Base-by-base conservation (phyloP, 1,140 invertebrate genomes). In the Leptoteleia sp. region DNA sequence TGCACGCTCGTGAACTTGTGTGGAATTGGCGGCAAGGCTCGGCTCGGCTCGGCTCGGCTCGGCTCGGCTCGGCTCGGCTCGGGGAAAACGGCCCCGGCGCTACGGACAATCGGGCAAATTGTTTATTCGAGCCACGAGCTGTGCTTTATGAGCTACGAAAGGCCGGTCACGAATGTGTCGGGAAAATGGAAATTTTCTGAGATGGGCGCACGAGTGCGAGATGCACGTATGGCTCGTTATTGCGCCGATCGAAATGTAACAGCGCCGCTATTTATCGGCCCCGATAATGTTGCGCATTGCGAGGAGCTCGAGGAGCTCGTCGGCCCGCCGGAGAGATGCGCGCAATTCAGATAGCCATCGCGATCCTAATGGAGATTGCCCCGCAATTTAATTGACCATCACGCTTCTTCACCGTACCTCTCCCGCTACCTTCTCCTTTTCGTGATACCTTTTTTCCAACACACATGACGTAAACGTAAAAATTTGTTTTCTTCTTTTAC, bases 1-100 rank as follows among this genome's bases (percentile, higher is more conserved):
- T 67, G 77, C 77, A 72, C 71, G 71, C 62, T 79, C 77, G 77
- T 75, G 77, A 79, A 79, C 77, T 79, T 75, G 77, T 54, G 61
- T 71, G n/a, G n/a, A n/a, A n/a, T n/a, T n/a, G n/a, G n/a, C n/a
- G n/a, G n/a, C n/a, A n/a, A n/a, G n/a, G n/a, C n/a, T n/a, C n/a
- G n/a, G n/a, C n/a, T n/a, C n/a, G n/a, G n/a, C n/a, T n/a, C n/a
- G n/a, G n/a, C n/a, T n/a, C n/a, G n/a, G n/a, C n/a, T n/a, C n/a
- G n/a, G n/a, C n/a, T n/a, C n/a, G n/a, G n/a, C n/a, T n/a, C n/a
- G n/a, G n/a, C n/a, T n/a, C n/a, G n/a, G n/a, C n/a, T 62, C 38
- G 40, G 29, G 31, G 38, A 29, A 25, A 19, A 50, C n/a, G n/a
- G n/a, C n/a, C 22, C 15, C 9, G 5, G 0, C 25, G 29, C 16